Evolutionary conservation across 2,113 vertebrate genomes (phyloP).

Genomic region (Cervus canadensis): DNA sequence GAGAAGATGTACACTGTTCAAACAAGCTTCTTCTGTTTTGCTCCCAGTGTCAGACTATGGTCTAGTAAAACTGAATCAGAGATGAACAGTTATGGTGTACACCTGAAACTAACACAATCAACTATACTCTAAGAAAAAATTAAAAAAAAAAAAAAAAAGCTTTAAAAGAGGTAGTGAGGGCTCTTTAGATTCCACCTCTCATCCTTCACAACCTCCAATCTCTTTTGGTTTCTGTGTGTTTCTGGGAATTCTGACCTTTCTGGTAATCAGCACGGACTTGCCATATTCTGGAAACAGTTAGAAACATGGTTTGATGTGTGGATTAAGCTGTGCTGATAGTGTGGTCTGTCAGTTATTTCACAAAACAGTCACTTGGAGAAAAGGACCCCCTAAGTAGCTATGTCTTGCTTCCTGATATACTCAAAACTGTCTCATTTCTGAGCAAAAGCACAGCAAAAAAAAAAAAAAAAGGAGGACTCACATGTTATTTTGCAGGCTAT

Average conservation of each 20-base stretch:
- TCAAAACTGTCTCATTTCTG: neutral
- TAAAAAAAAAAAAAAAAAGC: neutral
- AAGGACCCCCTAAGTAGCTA: neutral
- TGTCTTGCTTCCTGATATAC: neutral
- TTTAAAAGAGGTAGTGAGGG: neutral
- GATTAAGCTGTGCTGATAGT: conserved; percentile 24
- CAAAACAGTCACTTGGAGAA: conserved; percentile 14
- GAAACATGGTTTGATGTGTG: conserved; percentile 44
- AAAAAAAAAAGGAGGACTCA: neutral
- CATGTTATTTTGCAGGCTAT: neutral
- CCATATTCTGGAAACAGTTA: neutral
- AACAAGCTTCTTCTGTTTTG: neutral
- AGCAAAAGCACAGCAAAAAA: neutral
- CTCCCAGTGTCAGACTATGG: neutral
- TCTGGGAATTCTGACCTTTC: conserved; percentile 1
- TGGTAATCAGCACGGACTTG: neutral
- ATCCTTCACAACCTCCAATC: neutral
- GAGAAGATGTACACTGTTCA: neutral
- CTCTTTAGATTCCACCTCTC: neutral
- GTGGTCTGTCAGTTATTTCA: neutral
- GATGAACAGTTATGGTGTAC: neutral
- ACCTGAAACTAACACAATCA: neutral
- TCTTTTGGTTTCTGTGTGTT: neutral
- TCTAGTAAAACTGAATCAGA: neutral
- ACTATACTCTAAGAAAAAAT: neutral